Evolutionary conservation across 2,888 invertebrate species (phyloP), one percentile per base, ranked within the genome.

Genomic region (Hybos culiciformis): DNA sequence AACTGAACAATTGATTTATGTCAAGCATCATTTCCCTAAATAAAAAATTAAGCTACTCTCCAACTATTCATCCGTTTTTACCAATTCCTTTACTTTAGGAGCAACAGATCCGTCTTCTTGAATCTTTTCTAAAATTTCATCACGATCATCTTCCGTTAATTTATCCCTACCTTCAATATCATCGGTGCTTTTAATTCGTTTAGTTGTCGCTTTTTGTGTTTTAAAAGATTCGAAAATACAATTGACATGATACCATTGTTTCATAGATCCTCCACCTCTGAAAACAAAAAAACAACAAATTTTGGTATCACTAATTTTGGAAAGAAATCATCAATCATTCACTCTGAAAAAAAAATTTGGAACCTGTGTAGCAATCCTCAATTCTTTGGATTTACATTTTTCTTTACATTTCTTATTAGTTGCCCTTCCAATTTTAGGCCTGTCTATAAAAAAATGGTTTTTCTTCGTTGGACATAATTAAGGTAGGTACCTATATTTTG

Each of bases 341-440:
- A 7, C 57, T 86, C 90, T 0, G 85, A 42, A 41, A 29, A 48
- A 44, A 26, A 29, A 86, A 63, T 86, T 91, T 2, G 80, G 66
- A 5, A 77, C 74, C 15, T 86, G 50, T 62, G 88, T 90, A 0
- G 83, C 90, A 37, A 91, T 67, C 44, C 91, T 71, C 36, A 88
- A 56, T 46, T 75, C 71, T 18, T 80, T 84, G 56, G 77, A 74
- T 2, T 75, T 74, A 55, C 87, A 81, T 56, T 80, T 80, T 46
- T 74, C 69, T 67, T 90, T 91, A 62, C 91, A 92, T 55, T 82
- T 85, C 62, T 90, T 90, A 59, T 91, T 92, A 12, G 77, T 75
- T 1, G 91, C 83, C 39, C 83, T 72, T 0, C 83, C 83, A 11
- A 78, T 73, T 67, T 88, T 88, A 0, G 88, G 87, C 48, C 81